phyloP scores from a whole-genome alignment of 2,113 vertebrate genomes.

The Tauraco erythrolophus region DNA sequence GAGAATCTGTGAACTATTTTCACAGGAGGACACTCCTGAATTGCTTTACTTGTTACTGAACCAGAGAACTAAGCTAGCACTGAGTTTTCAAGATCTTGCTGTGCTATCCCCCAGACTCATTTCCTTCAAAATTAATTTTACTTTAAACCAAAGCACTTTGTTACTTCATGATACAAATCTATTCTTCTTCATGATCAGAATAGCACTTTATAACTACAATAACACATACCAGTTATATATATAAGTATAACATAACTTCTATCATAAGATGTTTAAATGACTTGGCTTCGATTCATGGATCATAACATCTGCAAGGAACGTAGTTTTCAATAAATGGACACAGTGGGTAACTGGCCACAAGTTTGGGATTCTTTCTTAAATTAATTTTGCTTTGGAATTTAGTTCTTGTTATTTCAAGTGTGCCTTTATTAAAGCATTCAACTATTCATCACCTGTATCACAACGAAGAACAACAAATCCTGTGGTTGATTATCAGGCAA shows the following conservation, averaged over 20 bases:
- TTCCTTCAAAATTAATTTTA: neutral
- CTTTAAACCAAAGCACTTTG: neutral
- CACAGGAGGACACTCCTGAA: neutral
- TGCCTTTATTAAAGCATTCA: neutral
- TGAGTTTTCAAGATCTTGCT: neutral
- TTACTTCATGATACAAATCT: neutral
- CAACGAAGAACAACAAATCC: neutral
- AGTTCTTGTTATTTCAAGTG: neutral
- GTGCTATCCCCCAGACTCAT: neutral
- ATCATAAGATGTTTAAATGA: neutral
- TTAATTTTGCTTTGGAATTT: neutral
- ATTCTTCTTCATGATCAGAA: neutral
- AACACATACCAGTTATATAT: slow-evolving; percentile 29
- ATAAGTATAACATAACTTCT: neutral
- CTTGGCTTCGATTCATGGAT: slow-evolving; percentile 17
- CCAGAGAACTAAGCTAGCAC: neutral
- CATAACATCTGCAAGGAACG: neutral
- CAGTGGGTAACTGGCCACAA: neutral
- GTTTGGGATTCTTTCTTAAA: neutral
- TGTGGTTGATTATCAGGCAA: neutral
- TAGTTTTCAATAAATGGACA: slow-evolving; percentile 13
- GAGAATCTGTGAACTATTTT: neutral
- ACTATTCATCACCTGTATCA: neutral
- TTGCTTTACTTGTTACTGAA: neutral
- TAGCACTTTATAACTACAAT: slow-evolving; percentile 2